A percentile compares a stretch with the other conserved stretches of the same genome.
Evolutionary conservation across 2,888 invertebrate species (phyloP).

Genomic region (Nymphalis c-album): DNA sequence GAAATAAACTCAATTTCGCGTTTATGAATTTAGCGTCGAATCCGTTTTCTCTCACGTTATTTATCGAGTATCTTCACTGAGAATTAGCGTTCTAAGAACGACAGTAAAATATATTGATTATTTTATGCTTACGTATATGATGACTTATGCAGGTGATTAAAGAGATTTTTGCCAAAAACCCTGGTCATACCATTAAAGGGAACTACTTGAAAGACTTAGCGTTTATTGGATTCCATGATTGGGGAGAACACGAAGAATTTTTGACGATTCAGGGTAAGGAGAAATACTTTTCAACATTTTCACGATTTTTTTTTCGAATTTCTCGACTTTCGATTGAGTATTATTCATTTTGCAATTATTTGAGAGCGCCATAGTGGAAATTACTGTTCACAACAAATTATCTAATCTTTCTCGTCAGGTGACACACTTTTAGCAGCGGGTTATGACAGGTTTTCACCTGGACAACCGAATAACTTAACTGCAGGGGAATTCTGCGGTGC

Average conservation of each 20-base stretch:
- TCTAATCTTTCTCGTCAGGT: conserved; percentile 41
- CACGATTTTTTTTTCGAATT: too few species aligned
- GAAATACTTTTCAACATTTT: background rate
- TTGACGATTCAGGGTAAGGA: conserved; percentile 40
- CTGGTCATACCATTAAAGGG: conserved; percentile 40
- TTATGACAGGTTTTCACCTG: conserved; percentile 47
- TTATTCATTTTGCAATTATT: too few species aligned
- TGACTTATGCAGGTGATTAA: conserved; percentile 35
- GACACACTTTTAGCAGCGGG: conserved; percentile 52
- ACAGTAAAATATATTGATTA: background rate
- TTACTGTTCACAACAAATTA: background rate
- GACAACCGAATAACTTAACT: conserved; percentile 50
- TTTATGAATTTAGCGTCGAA: too few species aligned
- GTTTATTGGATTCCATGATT: conserved; percentile 44
- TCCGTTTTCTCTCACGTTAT: background rate
- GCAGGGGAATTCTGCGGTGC: conserved; percentile 52
- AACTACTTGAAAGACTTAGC: conserved; percentile 44
- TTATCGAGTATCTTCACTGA: background rate
- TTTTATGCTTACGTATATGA: background rate
- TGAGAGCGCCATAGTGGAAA: too few species aligned
- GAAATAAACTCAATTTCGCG: too few species aligned
- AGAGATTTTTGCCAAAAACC: conserved; percentile 42
- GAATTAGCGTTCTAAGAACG: too few species aligned
- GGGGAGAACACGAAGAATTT: conserved; percentile 44
- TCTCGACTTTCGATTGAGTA: too few species aligned